Evolutionary conservation across 1,140 invertebrate genomes (phyloP).

Genomic region (Pseudomyrmex dendroicus): DNA sequence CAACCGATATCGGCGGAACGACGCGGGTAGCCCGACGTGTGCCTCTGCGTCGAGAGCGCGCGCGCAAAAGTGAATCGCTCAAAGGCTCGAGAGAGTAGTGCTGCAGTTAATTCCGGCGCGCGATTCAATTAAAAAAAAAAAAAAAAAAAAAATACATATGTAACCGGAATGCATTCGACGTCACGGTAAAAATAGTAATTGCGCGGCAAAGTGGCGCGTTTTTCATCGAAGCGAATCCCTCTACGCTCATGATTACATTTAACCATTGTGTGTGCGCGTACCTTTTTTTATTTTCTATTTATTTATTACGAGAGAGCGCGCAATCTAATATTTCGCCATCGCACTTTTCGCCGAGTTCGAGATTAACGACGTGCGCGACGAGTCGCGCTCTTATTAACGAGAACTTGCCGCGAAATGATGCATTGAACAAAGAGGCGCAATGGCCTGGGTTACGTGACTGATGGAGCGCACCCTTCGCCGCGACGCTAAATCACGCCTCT

Average conservation of each 20-base stretch:
- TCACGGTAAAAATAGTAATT: too few relatives aligned
- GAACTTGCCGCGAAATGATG: conserved; percentile 16
- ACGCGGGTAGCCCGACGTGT: not conserved
- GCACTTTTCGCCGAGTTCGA: not conserved
- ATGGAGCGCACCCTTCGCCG: conserved; percentile 30
- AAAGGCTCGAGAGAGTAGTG: conserved; percentile 18
- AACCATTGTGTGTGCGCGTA: not conserved
- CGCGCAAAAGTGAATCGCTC: conserved; percentile 48
- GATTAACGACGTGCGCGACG: not conserved
- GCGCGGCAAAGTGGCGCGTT: too few relatives aligned
- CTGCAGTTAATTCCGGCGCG: conserved; percentile 23
- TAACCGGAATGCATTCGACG: too few relatives aligned
- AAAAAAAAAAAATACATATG: conserved; percentile 5
- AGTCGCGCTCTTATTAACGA: not conserved
- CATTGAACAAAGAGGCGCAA: conserved; percentile 26
- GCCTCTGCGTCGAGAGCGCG: not conserved
- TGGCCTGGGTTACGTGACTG: conserved; percentile 37
- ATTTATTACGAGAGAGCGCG: not conserved
- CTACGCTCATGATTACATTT: not conserved
- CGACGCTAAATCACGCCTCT: conserved; percentile 29
- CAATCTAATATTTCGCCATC: not conserved
- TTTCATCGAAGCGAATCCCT: too few relatives aligned
- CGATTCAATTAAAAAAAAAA: conserved; percentile 42
- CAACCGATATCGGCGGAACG: conserved; percentile 26
- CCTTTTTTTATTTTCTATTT: not conserved